Evolutionary conservation across 1,140 invertebrate species (phyloP), one percentile per base, ranked within the genome.

Genomic region (Drosophila repletoides): DNA sequence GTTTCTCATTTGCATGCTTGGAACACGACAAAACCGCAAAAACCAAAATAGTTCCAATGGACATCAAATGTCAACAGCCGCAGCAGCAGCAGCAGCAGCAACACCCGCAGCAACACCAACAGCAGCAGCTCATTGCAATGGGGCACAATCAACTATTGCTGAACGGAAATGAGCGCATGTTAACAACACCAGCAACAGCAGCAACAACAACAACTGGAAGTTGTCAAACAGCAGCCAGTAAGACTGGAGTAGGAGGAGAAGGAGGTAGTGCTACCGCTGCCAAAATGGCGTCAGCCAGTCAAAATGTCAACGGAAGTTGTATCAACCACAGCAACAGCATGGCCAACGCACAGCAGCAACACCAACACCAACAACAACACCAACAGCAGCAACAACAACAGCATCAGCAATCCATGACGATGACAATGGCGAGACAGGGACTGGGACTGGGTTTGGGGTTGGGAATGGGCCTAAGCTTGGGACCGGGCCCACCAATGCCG

Each of bases 121-220:
- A 33, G 5, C 33, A 14, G 24, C 58, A 52, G 14, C 66, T 40
- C 46, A 51, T 49, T 59, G 49, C 65, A 60, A 41, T 66, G 79
- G 70, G 70, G 56, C 80, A 86, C 79, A 84, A 72, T 79, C 79
- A 84, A 84, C 79, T 88, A 87, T 48, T 83, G 68, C 67, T 88
- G 67, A 86, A 75, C 86, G 86, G 87, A 89, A 89, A 88, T 88
- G 87, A 89, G 84, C 83, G 87, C 83, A 89, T 89, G 87, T 88
- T 88, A 89, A 88, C 87, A 86, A 89, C 80, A 63, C 65, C 81
- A 72, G 60, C 69, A 66, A 63, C 76, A 83, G 36, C 80, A 65
- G 29, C 58, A 51, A 31, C 59, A 60, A 56, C 56, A 59, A 52
- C 48, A 61, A 40, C 75, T 68, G 17, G 53, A 36, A 53, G n/a